phyloP scores from a whole-genome alignment of 2,113 vertebrate genomes.

The Thoracochromis brauschi region DNA sequence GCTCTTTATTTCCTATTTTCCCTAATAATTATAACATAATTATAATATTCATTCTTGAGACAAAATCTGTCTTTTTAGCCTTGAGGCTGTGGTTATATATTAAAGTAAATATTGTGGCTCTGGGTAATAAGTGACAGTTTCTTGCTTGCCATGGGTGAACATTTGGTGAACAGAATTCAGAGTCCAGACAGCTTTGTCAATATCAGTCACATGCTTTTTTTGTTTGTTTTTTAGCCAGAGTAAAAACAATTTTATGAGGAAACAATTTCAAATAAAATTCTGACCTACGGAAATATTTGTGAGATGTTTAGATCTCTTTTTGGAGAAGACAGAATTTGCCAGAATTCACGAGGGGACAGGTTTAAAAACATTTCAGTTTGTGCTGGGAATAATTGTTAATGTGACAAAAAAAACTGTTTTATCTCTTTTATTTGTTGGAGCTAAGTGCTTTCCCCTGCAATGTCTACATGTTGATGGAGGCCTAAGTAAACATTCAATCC shows the following conservation, averaged over 20 bases:
- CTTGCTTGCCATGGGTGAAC: not conserved
- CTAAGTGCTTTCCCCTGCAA: not conserved
- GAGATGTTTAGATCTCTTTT: not conserved
- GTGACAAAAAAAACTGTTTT: not conserved
- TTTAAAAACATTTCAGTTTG: not conserved
- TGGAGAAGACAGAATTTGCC: not conserved
- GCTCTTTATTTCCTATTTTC: not conserved
- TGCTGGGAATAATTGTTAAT: not conserved
- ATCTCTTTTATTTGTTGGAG: not conserved
- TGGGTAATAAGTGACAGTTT: slow-evolving; percentile 3
- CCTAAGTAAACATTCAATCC: not conserved
- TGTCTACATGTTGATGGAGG: not conserved
- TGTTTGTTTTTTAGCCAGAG: not conserved
- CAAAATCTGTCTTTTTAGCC: not conserved
- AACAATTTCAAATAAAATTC: not conserved
- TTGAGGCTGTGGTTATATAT: not conserved
- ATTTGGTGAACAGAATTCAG: not conserved
- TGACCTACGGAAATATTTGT: not conserved
- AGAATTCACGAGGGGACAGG: not conserved
- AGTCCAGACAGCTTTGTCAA: not conserved
- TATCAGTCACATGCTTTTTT: not conserved
- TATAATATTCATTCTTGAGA: not conserved
- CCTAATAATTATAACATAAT: not conserved
- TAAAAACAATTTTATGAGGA: not conserved
- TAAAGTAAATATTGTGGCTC: not conserved